Evolutionary conservation across 2,888 invertebrate genomes (phyloP).

Genomic region (Aporophyla nigra): DNA sequence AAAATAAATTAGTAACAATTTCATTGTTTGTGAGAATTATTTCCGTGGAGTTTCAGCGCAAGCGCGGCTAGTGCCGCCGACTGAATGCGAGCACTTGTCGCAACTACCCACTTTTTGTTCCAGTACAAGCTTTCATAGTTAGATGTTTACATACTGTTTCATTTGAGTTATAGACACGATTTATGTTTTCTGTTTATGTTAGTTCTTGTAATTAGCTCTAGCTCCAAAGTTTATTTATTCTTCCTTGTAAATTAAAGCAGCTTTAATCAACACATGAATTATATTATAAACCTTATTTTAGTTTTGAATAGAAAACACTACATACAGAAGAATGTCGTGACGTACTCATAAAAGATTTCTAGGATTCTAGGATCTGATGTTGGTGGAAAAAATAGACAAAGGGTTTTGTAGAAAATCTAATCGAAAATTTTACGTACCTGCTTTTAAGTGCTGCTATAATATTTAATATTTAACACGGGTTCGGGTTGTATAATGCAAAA

Average conservation of each 20-base stretch:
- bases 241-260: constrained; percentile 7
- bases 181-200: constrained; percentile 42
- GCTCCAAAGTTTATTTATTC: constrained; percentile 18
- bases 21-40: constrained; percentile 89
- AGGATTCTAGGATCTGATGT: neutral
- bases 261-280: neutral
- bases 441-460: neutral
- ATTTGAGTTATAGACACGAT: constrained; percentile 47
- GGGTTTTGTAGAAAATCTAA: neutral
- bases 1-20: constrained; percentile 91
- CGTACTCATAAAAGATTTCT: neutral
- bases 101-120: constrained; percentile 65
- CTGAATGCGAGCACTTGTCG: constrained; percentile 65
- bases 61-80: constrained; percentile 61
- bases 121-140: constrained; percentile 58
- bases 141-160: constrained; percentile 56
- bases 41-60: constrained; percentile 72
- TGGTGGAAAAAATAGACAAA: neutral
- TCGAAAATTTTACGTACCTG: neutral
- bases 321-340: neutral
- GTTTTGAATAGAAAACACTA: neutral
- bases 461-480: neutral
- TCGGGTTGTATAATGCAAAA: neutral
- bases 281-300: neutral
- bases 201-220: constrained; percentile 33